Percentiles rank a stretch among this genome's conserved stretches.
Conservation (phyloP, 2,113 vertebrate genomes). For the Paramisgurnus dabryanus region DNA sequence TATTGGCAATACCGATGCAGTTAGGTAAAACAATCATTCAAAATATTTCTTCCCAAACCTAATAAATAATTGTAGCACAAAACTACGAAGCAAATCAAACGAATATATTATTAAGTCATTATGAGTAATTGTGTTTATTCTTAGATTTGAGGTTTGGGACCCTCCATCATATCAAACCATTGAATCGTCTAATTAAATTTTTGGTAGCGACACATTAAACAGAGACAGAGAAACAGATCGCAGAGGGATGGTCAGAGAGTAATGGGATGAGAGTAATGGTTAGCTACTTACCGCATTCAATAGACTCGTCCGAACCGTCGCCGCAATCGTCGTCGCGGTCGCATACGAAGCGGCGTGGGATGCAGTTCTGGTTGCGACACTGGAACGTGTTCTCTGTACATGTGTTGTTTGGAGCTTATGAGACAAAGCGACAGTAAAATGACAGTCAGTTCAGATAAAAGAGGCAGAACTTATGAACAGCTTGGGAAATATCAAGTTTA, state of each 20-base stretch:
- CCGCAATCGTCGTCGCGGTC: constrained; percentile 87
- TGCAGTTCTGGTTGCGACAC: constrained; percentile 82
- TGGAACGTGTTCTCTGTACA: constrained; percentile 83
- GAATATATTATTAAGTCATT: not conserved
- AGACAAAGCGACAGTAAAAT: not conserved
- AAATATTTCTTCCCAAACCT: too few relatives aligned
- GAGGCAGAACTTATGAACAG: not conserved
- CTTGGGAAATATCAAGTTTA: not conserved
- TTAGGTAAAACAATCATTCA: too few relatives aligned
- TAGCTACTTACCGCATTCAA: constrained; percentile 80
- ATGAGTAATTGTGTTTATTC: not conserved
- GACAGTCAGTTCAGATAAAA: not conserved
- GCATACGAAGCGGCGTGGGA: constrained; percentile 83
- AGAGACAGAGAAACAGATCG: not conserved
- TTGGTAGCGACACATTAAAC: constrained; percentile 5
- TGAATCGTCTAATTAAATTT: not conserved
- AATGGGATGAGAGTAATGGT: not conserved
- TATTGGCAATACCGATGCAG: too few relatives aligned
- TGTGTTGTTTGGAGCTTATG: constrained; percentile 58
- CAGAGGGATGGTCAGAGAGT: not conserved
- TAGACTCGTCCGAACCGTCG: constrained; percentile 84
- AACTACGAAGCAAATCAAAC: not conserved
- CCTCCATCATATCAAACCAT: not conserved
- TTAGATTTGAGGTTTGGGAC: not conserved
- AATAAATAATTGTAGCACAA: not conserved